A percentile compares a stretch with the other conserved stretches of the same genome.
Conservation (phyloP, 2,888 invertebrate species). For the Leucophora obtusa region DNA sequence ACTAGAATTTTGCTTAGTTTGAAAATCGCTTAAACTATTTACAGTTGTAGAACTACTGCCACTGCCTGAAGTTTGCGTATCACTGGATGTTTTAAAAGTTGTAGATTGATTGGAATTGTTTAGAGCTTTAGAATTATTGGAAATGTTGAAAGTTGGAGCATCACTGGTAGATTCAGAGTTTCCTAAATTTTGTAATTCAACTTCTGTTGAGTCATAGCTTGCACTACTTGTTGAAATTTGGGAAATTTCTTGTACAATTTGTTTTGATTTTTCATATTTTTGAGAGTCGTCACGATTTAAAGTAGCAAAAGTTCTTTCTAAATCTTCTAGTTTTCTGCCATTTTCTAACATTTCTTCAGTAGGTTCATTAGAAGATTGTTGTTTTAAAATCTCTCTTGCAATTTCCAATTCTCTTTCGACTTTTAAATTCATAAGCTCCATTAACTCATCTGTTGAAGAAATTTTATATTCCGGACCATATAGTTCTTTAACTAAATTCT, state of each 20-base stretch:
- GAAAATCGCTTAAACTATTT: neutral
- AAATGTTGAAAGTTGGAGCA: neutral
- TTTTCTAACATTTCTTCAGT: neutral
- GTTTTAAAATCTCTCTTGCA: neutral
- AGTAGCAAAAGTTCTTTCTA: neutral
- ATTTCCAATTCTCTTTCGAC: constrained; percentile 41
- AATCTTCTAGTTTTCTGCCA: neutral
- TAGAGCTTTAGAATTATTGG: neutral
- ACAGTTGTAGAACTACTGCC: neutral
- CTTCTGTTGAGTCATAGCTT: neutral
- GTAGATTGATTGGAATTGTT: neutral
- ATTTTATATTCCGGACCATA: constrained; percentile 45
- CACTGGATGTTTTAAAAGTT: too few species aligned
- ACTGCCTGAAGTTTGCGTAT: neutral
- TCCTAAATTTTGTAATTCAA: neutral
- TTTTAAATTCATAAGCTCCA: constrained; percentile 38
- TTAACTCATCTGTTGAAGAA: constrained; percentile 34
- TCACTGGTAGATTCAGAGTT: neutral
- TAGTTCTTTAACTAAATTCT: constrained; percentile 43
- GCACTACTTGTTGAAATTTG: neutral
- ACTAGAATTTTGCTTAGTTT: neutral
- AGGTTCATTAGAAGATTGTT: neutral
- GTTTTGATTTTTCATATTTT: constrained; percentile 13
- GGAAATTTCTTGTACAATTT: constrained; percentile 15
- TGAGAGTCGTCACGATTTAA: neutral